phyloP scores from a whole-genome alignment of 2,113 vertebrate species.

The Lepisosteus osseus region DNA sequence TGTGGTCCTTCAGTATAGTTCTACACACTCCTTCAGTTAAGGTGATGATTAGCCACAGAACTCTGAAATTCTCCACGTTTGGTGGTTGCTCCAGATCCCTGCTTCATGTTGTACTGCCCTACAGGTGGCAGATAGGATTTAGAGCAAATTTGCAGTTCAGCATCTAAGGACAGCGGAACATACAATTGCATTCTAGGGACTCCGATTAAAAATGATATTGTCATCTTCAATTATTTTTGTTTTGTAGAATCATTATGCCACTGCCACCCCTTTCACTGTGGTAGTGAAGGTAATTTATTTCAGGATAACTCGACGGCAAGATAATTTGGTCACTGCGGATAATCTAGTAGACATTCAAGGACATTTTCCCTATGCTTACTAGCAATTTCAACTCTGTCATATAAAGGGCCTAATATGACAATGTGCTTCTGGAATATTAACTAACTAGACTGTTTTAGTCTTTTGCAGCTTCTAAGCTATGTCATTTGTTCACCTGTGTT shows the following conservation, averaged over 20 bases:
- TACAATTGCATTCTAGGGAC: constrained; percentile 22
- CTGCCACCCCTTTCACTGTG: constrained; percentile 1
- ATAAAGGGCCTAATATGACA: constrained; percentile 32
- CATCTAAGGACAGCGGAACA: constrained; percentile 6
- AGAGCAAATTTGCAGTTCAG: background rate
- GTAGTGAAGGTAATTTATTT: constrained; percentile 17
- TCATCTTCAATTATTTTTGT: constrained; percentile 27
- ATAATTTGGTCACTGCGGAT: constrained; percentile 23
- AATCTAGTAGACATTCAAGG: constrained; percentile 31
- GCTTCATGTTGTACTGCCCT: background rate
- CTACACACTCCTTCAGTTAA: too few relatives aligned
- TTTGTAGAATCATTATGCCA: constrained; percentile 8
- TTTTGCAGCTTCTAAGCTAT: background rate
- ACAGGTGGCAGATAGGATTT: background rate
- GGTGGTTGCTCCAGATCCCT: background rate
- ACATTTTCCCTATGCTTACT: constrained; percentile 31
- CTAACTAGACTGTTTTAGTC: background rate
- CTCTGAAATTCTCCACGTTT: background rate
- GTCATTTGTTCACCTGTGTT: constrained; percentile 27
- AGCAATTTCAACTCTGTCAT: constrained; percentile 17
- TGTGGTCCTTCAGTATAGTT: background rate
- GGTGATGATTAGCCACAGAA: too few relatives aligned
- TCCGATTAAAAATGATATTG: constrained; percentile 29
- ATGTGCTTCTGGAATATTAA: constrained; percentile 29
- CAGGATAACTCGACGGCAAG: constrained; percentile 15